Evolutionary conservation across 2,113 vertebrate genomes (phyloP).

Genomic region (Poecile atricapillus): DNA sequence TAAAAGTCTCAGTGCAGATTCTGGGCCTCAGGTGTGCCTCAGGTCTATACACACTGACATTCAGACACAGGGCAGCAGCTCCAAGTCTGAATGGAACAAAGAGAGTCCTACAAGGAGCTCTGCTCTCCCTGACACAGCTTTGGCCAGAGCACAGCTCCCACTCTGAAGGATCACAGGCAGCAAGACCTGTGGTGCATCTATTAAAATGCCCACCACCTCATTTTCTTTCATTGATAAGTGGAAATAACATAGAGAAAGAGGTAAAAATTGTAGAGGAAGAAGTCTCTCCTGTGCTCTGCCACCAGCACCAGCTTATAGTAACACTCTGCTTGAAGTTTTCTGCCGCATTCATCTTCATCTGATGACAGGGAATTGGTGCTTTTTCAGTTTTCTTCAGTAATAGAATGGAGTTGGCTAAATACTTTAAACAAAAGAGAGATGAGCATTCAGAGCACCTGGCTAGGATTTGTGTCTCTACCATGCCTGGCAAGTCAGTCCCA

Average conservation of each 20-base stretch:
- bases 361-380: not conserved
- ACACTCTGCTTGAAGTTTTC: not conserved
- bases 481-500: not conserved
- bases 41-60: not conserved
- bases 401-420: not conserved
- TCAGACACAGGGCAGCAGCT: not conserved
- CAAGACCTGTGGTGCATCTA: not conserved
- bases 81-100: not conserved
- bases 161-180: not conserved
- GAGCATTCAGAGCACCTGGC: not conserved
- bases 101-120: not conserved
- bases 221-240: not conserved
- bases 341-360: not conserved
- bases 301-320: not conserved
- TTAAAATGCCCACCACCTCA: not conserved
- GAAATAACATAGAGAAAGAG: not conserved
- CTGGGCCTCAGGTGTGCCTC: not conserved
- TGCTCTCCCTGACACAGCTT: not conserved
- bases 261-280: not conserved
- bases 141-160: not conserved
- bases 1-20: not conserved
- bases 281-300: not conserved
- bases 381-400: not conserved
- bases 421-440: not conserved
- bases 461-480: not conserved